Conservation (phyloP, 2,797 vertebrate genomes). For the Remorina albescens region DNA sequence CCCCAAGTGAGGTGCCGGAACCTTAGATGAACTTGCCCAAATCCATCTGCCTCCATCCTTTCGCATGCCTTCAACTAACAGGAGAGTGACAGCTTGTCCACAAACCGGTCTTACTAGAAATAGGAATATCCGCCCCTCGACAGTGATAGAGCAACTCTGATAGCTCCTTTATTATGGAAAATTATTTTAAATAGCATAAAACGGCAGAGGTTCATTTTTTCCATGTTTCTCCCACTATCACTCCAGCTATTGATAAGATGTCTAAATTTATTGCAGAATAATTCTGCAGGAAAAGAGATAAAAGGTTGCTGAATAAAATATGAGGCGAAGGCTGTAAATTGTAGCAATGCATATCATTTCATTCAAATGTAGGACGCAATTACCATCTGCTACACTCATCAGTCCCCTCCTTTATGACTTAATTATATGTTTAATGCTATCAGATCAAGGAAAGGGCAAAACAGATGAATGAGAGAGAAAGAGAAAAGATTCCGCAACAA, state of each 20-base stretch:
- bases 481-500: constrained; percentile 99
- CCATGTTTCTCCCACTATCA: constrained; percentile 94
- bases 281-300: constrained; percentile 99
- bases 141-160: constrained; percentile 85
- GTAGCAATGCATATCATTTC: constrained; percentile 99
- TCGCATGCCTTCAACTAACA: constrained; percentile 68
- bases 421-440: constrained; percentile 99
- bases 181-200: constrained; percentile 95
- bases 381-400: constrained; percentile 99
- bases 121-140: constrained; percentile 69
- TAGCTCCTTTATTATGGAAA: constrained; percentile 97
- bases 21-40: constrained; percentile 58
- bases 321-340: constrained; percentile 99
- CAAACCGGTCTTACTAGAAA: constrained; percentile 77
- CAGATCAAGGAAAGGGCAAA: constrained; percentile 99
- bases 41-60: constrained; percentile 55
- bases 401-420: constrained; percentile 99
- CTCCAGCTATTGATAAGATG: constrained; percentile 99
- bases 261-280: constrained; percentile 99
- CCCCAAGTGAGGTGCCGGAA: constrained; percentile 33
- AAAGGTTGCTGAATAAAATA: constrained; percentile 99
- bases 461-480: constrained; percentile 99
- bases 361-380: constrained; percentile 99
- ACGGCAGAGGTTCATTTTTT: constrained; percentile 92
- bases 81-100: constrained; percentile 81